These are phyloP conservation scores for Micrastur ruficollis DNA, from an alignment of 2,797 vertebrate species.

Conservation along the genomic window DNA sequence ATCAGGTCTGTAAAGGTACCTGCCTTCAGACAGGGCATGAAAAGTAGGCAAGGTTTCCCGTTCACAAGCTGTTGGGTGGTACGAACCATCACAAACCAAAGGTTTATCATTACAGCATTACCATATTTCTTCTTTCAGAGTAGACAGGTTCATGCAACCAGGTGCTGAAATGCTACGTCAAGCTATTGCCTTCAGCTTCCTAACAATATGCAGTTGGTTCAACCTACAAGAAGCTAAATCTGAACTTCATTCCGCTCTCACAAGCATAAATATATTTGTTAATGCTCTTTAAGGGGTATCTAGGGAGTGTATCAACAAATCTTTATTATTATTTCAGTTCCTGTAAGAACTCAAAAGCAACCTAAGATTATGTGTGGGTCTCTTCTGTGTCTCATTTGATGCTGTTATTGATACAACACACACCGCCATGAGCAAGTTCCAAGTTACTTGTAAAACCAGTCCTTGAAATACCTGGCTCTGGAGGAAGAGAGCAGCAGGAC, in stretches of 20 bases:
- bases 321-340: background rate
- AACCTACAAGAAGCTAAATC: background rate
- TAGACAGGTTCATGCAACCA: background rate
- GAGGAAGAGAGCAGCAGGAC: background rate
- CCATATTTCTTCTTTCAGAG: background rate
- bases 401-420: background rate
- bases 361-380: background rate
- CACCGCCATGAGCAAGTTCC: background rate
- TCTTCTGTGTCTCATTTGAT: background rate
- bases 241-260: background rate
- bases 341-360: background rate
- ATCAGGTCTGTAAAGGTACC: background rate
- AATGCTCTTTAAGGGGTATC: background rate
- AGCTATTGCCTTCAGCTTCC: background rate
- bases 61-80: background rate
- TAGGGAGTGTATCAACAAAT: background rate
- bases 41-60: background rate
- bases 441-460: background rate
- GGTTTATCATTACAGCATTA: background rate
- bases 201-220: background rate
- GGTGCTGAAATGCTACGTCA: background rate
- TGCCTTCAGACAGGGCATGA: background rate
- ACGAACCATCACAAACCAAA: background rate
- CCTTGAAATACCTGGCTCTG: background rate
- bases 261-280: background rate